These are phyloP conservation scores for Calliphora vomitoria DNA, from an alignment of 2,888 invertebrate species.

Conservation along the genomic window DNA sequence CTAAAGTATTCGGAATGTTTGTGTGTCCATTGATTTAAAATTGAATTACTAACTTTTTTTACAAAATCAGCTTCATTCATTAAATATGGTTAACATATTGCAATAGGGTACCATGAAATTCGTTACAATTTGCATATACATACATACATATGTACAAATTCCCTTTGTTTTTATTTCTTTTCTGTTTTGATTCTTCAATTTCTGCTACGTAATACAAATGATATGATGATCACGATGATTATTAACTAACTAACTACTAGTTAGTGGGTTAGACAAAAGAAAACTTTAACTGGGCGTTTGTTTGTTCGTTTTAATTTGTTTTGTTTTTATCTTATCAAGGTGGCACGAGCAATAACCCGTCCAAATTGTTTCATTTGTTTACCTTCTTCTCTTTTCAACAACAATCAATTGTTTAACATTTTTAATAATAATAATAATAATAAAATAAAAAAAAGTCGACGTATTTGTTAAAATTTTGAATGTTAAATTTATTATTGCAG, in stretches of 20 bases:
- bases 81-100: too few relatives aligned
- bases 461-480: conserved; percentile 5
- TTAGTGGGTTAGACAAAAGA: not conserved
- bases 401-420: conserved; percentile 14
- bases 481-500: not conserved
- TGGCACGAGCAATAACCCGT: conserved; percentile 24
- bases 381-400: not conserved
- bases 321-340: conserved; percentile 30
- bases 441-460: not conserved
- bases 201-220: conserved; percentile 15
- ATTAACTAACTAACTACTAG: not conserved
- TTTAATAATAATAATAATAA: too few relatives aligned
- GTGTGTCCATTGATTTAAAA: too few relatives aligned
- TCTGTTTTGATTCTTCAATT: conserved; percentile 58
- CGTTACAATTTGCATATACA: not conserved
- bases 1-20: too few relatives aligned
- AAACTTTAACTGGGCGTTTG: not conserved
- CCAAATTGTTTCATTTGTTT: not conserved
- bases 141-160: too few relatives aligned
- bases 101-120: not conserved
- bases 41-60: too few relatives aligned
- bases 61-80: too few relatives aligned
- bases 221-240: not conserved
- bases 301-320: not conserved
- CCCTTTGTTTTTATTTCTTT: conserved; percentile 14